Evolutionary conservation across 2,797 vertebrate species (phyloP).

Genomic region (Clarias laeviceps): DNA sequence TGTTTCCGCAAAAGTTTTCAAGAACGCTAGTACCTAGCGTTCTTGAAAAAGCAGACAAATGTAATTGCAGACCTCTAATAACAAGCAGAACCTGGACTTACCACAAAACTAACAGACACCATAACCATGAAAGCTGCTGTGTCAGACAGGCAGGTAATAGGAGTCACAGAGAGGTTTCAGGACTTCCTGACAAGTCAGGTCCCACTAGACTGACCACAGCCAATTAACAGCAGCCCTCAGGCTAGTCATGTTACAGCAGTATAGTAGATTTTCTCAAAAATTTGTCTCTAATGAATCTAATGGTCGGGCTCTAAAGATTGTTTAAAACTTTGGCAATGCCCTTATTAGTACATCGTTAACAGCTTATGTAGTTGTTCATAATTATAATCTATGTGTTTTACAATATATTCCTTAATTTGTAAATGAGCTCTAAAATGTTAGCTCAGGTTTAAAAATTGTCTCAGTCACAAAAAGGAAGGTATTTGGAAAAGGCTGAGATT

Average conservation of each 20-base stretch:
- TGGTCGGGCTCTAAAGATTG: not conserved
- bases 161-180: conserved; percentile 26
- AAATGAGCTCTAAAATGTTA: not conserved
- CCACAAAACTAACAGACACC: not conserved
- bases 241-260: conserved; percentile 43
- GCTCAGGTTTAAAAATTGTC: not conserved
- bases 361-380: not conserved
- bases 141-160: not conserved
- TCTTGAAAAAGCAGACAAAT: not conserved
- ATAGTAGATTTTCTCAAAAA: conserved; percentile 21
- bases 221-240: conserved; percentile 60
- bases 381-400: not conserved
- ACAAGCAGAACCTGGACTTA: not conserved
- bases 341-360: not conserved
- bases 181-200: conserved; percentile 34
- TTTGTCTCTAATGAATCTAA: conserved; percentile 6
- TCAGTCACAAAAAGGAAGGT: not conserved
- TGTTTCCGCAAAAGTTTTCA: too few relatives aligned
- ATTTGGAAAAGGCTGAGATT: not conserved
- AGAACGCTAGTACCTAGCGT: not conserved
- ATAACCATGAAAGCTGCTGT: not conserved
- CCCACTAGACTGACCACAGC: conserved; percentile 47
- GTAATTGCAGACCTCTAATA: not conserved
- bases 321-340: not conserved
- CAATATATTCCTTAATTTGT: not conserved